These are phyloP conservation scores for Corvus hawaiiensis DNA, from an alignment of 2,113 vertebrate genomes.

Conservation along the genomic window DNA sequence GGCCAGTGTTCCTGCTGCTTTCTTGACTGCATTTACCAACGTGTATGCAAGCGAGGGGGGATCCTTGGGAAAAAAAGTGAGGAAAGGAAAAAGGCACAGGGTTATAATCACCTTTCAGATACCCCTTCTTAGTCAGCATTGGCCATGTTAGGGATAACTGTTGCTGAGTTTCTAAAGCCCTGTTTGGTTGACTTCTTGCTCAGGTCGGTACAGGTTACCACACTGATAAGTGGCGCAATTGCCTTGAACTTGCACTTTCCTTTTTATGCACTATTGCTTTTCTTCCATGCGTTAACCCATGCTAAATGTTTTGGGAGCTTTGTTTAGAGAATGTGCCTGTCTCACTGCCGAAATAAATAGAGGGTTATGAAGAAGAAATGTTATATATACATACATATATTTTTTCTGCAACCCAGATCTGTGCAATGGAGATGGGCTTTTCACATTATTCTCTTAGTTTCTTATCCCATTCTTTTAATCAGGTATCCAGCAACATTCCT, in stretches of 20 bases:
- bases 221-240: not conserved
- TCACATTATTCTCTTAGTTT: not conserved
- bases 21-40: not conserved
- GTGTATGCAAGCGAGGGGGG: rapidly evolving
- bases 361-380: not conserved
- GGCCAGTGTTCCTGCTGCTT: rapidly evolving
- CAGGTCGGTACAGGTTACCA: not conserved
- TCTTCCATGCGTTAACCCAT: not conserved
- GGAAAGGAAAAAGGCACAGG: not conserved
- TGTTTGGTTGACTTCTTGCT: not conserved
- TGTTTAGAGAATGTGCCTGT: not conserved
- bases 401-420: not conserved
- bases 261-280: not conserved
- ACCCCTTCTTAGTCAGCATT: not conserved
- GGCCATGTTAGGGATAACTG: not conserved
- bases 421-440: not conserved
- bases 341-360: not conserved
- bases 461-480: not conserved
- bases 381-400: not conserved
- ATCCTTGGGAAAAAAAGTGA: not conserved
- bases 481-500: not conserved
- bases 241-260: not conserved
- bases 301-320: not conserved
- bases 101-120: not conserved
- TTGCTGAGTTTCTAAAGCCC: not conserved